phyloP scores from a whole-genome alignment of 2,888 invertebrate species.

The Bursaphelenchus okinawaensis region DNA sequence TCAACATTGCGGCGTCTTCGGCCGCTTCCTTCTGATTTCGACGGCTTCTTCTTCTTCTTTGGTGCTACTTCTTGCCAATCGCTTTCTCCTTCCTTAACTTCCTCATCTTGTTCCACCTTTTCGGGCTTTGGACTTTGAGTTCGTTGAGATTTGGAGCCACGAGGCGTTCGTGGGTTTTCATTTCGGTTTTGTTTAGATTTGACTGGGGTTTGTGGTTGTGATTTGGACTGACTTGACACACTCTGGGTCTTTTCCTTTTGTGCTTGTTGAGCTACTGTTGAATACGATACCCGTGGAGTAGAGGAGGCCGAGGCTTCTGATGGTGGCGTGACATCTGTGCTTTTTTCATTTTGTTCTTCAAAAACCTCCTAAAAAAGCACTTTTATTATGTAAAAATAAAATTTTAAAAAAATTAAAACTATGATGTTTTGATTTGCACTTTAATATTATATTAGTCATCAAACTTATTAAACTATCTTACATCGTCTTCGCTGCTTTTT shows the following conservation, averaged over 20 bases:
- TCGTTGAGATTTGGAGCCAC: not conserved
- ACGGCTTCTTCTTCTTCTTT: conserved; percentile 27
- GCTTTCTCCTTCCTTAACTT: conserved; percentile 13
- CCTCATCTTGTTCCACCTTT: not conserved
- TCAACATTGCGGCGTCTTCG: not conserved
- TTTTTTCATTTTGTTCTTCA: not conserved
- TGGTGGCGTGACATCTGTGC: not conserved
- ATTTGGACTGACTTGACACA: not conserved
- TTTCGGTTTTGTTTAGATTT: not conserved
- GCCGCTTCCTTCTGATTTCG: conserved; percentile 1
- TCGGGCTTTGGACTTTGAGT: not conserved
- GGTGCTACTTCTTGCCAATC: conserved; percentile 33
- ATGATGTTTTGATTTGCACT: too few relatives aligned
- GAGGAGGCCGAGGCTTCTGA: not conserved
- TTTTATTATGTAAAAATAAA: not conserved
- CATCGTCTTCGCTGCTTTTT: not conserved
- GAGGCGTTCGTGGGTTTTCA: not conserved
- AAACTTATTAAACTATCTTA: too few relatives aligned
- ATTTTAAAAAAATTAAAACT: too few relatives aligned
- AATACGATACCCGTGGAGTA: conserved; percentile 1
- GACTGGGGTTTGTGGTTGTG: not conserved
- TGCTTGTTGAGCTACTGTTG: not conserved
- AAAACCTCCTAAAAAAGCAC: not conserved
- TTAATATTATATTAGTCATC: too few relatives aligned
- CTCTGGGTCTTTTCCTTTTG: not conserved